Conservation (phyloP, 2,888 invertebrate species). For the Lasiommata megera region DNA sequence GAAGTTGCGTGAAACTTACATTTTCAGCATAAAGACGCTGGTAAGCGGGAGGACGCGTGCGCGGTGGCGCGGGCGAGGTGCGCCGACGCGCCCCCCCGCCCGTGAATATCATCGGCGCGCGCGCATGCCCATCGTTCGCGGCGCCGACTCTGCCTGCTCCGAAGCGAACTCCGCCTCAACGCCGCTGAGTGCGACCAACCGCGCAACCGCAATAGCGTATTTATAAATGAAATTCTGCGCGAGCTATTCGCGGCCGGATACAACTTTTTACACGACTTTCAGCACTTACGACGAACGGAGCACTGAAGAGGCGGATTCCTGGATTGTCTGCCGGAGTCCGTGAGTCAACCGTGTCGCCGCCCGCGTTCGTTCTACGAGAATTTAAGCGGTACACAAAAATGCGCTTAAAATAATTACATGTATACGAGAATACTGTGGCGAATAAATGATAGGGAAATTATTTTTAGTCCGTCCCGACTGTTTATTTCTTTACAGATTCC, state of each 20-base stretch:
- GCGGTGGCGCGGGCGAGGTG: constrained; percentile 65
- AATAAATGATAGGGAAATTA: constrained; percentile 54
- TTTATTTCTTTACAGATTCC: constrained; percentile 48
- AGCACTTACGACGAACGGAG: constrained; percentile 77
- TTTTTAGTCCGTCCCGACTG: constrained; percentile 51
- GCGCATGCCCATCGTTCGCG: constrained; percentile 48
- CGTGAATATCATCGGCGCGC: constrained; percentile 77
- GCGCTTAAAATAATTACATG: constrained; percentile 56
- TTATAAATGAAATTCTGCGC: constrained; percentile 78
- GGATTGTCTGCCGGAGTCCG: constrained; percentile 65
- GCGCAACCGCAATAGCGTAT: constrained; percentile 54
- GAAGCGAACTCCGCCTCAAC: constrained; percentile 28
- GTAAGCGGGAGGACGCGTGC: constrained; percentile 48
- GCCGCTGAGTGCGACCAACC: constrained; percentile 33
- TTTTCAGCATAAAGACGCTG: constrained; percentile 55
- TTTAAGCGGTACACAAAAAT: constrained; percentile 51
- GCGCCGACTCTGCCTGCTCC: constrained; percentile 1
- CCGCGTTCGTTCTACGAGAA: constrained; percentile 44
- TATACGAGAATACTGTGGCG: constrained; percentile 44
- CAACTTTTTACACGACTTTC: constrained; percentile 80
- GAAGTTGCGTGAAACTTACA: constrained; percentile 47
- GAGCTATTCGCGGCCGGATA: constrained; percentile 74
- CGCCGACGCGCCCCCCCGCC: constrained; percentile 79
- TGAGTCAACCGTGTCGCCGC: constrained; percentile 57
- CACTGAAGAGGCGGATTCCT: constrained; percentile 69